Evolutionary conservation across 2,797 vertebrate species (phyloP).

Genomic region (Sciurus carolinensis): DNA sequence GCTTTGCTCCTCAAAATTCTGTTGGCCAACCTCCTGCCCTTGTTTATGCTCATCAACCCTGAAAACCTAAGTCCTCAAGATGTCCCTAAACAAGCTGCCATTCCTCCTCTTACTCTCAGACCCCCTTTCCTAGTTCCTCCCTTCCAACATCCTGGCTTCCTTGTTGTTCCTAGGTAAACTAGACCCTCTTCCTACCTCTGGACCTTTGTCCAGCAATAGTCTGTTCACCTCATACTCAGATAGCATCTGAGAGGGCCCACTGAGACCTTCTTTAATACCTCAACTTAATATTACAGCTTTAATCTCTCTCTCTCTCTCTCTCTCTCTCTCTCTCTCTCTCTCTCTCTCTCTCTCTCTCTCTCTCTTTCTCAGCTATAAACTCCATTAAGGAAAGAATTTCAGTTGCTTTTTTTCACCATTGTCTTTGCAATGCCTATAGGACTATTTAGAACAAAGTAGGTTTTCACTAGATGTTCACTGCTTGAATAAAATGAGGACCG

Average conservation of each 20-base stretch:
- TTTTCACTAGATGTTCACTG: background rate
- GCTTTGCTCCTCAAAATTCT: background rate
- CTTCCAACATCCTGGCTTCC: background rate
- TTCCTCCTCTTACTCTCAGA: background rate
- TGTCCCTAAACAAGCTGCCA: background rate
- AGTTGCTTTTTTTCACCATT: background rate
- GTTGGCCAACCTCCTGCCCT: background rate
- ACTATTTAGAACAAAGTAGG: background rate
- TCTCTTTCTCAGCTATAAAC: background rate
- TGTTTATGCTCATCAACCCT: background rate
- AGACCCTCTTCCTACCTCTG: background rate
- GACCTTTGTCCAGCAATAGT: background rate
- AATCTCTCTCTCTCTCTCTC: background rate
- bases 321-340: background rate
- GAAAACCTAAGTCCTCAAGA: background rate
- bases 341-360: background rate
- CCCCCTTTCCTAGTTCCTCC: background rate
- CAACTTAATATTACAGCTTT: background rate
- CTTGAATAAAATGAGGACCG: background rate
- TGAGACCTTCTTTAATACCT: background rate
- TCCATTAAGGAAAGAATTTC: slow-evolving; percentile 9
- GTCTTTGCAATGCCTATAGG: background rate
- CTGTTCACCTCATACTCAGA: background rate
- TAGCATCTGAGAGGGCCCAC: background rate
- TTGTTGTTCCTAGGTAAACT: background rate